Conservation (phyloP, 2,888 invertebrate genomes). For the Epinotia ramella region DNA sequence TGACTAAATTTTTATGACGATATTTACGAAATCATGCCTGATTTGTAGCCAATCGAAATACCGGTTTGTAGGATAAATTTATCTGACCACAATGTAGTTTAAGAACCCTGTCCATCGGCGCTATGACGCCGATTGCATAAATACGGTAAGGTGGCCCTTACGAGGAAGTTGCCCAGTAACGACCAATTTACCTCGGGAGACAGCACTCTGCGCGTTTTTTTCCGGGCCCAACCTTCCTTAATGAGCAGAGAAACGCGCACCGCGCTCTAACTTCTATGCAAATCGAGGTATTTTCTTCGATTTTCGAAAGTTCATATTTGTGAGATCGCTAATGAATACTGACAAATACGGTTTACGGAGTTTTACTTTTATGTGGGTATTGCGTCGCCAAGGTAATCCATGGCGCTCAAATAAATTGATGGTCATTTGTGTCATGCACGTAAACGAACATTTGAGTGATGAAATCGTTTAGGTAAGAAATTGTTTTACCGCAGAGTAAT, state of each 20-base stretch:
- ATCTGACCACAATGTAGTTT: slow-evolving; percentile 45
- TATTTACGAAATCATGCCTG: slow-evolving; percentile 35
- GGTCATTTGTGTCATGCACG: slow-evolving; percentile 32
- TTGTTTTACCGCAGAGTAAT: slow-evolving; percentile 35
- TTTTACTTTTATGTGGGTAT: slow-evolving; percentile 57
- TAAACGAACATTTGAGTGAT: slow-evolving; percentile 37
- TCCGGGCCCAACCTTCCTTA: slow-evolving; percentile 64
- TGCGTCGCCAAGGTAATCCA: slow-evolving; percentile 38
- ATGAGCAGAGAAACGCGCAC: slow-evolving; percentile 74
- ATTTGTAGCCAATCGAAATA: slow-evolving; percentile 36
- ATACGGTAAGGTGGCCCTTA: slow-evolving; percentile 61
- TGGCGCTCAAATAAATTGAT: slow-evolving; percentile 36
- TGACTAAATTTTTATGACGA: slow-evolving; percentile 34
- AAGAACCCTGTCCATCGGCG: slow-evolving; percentile 54
- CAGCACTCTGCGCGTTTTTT: slow-evolving; percentile 62
- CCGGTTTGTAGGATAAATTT: slow-evolving; percentile 44
- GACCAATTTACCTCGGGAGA: slow-evolving; percentile 70
- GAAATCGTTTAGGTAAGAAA: slow-evolving; percentile 39
- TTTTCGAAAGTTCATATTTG: slow-evolving; percentile 67
- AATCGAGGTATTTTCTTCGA: slow-evolving; percentile 71
- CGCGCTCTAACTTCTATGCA: slow-evolving; percentile 72
- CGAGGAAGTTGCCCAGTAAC: slow-evolving; percentile 69
- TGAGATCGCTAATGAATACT: slow-evolving; percentile 55
- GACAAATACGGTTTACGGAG: slow-evolving; percentile 53
- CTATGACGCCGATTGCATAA: slow-evolving; percentile 68